Evolutionary conservation across 2,888 invertebrate species (phyloP), one percentile per base, ranked within the genome.

Genomic region (Cybosia mesomella): DNA sequence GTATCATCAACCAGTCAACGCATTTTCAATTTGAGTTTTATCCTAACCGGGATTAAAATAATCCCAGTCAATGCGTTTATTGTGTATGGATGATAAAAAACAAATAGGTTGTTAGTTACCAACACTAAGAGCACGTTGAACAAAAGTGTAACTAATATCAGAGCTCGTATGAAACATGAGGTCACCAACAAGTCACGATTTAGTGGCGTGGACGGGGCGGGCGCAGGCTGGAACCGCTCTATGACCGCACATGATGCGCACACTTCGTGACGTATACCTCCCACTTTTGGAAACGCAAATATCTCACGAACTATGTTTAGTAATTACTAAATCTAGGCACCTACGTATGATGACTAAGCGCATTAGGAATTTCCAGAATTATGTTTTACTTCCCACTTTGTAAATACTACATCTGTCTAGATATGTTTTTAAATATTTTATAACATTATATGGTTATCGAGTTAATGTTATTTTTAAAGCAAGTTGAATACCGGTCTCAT

Each of bases 171-270:
- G 63, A 74, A 73, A 36, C 65, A 70, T 78, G 76, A 83, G 78
- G 79, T 81, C 82, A 77, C 64, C 68, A 63, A 36, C 68, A 69
- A 80, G 81, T 79, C 82, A 81, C 82, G 83, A 79, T 68, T 68
- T 34, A 58, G 49, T 58, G 71, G 68, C 68, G 66, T 67, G 67
- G 63, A 71, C 71, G 66, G 69, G 69, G 68, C 70, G 70, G 61
- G 70, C 70, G 66, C 70, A 60, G 63, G 43, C 54, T 43, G 18
- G 54, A 73, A 61, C 64, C 68, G 67, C 62, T 43, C 49, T 64
- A 24, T 75, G 80, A 80, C 73, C 81, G 76, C 78, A 77, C 71
- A 74, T 53, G 71, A 70, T 71, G 75, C 73, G 73, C 70, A 63
- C 57, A 61, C 71, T 64, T 81, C 76, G 80, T 71, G 72, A 76